Base-by-base conservation (phyloP, 2,888 invertebrate species). In the Invenusta paracnida region DNA sequence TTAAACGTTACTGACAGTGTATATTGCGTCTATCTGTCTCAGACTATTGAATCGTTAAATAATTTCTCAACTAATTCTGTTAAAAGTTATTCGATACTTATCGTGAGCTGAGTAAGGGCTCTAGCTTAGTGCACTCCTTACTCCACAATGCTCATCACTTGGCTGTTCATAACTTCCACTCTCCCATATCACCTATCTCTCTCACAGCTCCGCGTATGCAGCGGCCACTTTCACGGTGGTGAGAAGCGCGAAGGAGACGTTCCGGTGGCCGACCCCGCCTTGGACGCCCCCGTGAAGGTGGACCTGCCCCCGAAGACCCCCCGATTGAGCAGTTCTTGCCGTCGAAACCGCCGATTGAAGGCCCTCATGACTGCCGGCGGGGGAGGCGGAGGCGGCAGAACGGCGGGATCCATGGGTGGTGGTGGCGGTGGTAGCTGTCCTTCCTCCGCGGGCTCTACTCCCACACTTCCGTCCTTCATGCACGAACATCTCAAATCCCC, bases 201-300 rank as follows among this genome's bases (percentile, higher is more conserved):
- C 13, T 66, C 66, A n/a, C n/a, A 91, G 91, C 89, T 91, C 25
- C 90, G 91, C 30, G 91, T 91, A 86, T 91, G 91, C 87, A 91
- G 91, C 25, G 91, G 91, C 25, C 91, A 91, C 87, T 91, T 91
- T 87, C 89, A 89, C 87, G 91, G 91, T n/a, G 91, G 91, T 25
- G 92, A 91, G 87, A 91, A 91, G 88, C 88, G 88, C 83, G 91
- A 91, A 87, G 91, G 91, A 25, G 91, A 91, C 88, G 90, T 91
- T 81, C 91, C 91, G 1, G 92, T 91, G 0, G 89, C 91, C 11
- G 91, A 91, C 88, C 91, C 91, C 0, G 89, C 89, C 87, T 90
- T 91, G 30, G 91, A 91, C 87, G 87, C 90, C 25, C 91, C 91
- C 84, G 85, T 91, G 29, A 89, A 89, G 29, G 90, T 91, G 5